Evolutionary conservation across 2,888 invertebrate species (phyloP).

Genomic region (Tuberolachnus salignus): DNA sequence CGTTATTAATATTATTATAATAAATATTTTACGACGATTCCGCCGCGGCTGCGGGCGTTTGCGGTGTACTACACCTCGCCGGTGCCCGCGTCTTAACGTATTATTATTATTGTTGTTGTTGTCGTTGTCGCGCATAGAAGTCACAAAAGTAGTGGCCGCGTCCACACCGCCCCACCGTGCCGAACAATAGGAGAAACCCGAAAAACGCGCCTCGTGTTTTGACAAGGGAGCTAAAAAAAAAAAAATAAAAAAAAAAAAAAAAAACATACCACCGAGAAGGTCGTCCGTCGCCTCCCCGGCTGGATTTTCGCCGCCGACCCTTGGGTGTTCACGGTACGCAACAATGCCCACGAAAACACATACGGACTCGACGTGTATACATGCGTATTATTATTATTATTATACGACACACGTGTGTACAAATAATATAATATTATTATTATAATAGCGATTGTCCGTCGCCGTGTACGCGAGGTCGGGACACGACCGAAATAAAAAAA

Average conservation of each 20-base stretch:
- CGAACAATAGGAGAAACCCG: constrained; percentile 14
- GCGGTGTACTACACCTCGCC: background rate
- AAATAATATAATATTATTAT: constrained; percentile 21
- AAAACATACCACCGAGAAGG: background rate
- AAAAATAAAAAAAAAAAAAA: background rate
- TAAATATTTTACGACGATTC: background rate
- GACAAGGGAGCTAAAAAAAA: constrained; percentile 15
- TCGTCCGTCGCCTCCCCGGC: background rate
- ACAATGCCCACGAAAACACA: background rate
- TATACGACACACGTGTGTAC: background rate
- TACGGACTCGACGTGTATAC: background rate
- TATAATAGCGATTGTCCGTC: background rate
- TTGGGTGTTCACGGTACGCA: background rate
- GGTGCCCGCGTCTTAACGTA: too few relatives aligned
- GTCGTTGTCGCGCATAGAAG: background rate
- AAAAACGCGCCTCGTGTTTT: constrained; percentile 35
- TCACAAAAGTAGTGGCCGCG: constrained; percentile 29
- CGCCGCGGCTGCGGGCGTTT: background rate
- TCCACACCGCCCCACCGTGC: background rate
- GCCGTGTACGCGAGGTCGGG: background rate
- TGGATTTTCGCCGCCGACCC: background rate
- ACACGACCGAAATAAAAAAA: too few relatives aligned
- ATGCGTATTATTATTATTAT: too few relatives aligned
- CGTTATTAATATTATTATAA: background rate
- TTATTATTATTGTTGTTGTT: too few relatives aligned